These are phyloP conservation scores for Neodiprion virginianus DNA, from an alignment of 1,140 invertebrate species.

Conservation along the genomic window DNA sequence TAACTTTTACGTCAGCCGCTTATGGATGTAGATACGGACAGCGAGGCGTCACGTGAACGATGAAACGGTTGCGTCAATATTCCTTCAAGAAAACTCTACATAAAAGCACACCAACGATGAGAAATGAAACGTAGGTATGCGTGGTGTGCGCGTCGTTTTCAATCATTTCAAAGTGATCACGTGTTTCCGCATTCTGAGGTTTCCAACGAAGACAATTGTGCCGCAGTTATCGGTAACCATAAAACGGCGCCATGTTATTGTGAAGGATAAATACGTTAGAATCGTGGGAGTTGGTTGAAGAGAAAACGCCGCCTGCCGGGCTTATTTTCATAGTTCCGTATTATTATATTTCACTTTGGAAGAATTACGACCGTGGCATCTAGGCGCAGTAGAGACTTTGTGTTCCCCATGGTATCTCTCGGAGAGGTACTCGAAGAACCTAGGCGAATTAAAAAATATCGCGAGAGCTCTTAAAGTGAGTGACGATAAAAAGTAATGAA, in stretches of 20 bases:
- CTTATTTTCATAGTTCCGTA: background rate
- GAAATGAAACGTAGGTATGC: background rate
- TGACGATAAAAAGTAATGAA: constrained; percentile 57
- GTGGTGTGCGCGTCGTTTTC: too few species aligned
- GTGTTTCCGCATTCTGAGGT: too few species aligned
- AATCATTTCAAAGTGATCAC: too few species aligned
- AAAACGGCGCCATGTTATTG: too few species aligned
- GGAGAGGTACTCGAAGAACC: constrained; percentile 16
- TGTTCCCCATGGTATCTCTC: background rate
- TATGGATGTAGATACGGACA: background rate
- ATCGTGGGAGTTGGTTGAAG: too few species aligned
- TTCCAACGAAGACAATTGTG: too few species aligned
- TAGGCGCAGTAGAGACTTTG: constrained; percentile 28
- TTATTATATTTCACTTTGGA: constrained; percentile 50
- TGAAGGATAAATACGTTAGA: too few species aligned
- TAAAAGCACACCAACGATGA: background rate
- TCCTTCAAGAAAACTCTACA: background rate
- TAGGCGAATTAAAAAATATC: constrained; percentile 52
- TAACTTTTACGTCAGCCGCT: background rate
- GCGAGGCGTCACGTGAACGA: background rate
- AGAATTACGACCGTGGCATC: constrained; percentile 55
- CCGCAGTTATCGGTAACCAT: too few species aligned
- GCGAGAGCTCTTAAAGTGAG: constrained; percentile 42
- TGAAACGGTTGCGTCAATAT: background rate
- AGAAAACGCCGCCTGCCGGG: background rate